These are phyloP conservation scores for Xerus rutilus DNA, from an alignment of 2,797 vertebrate genomes.

Conservation along the genomic window DNA sequence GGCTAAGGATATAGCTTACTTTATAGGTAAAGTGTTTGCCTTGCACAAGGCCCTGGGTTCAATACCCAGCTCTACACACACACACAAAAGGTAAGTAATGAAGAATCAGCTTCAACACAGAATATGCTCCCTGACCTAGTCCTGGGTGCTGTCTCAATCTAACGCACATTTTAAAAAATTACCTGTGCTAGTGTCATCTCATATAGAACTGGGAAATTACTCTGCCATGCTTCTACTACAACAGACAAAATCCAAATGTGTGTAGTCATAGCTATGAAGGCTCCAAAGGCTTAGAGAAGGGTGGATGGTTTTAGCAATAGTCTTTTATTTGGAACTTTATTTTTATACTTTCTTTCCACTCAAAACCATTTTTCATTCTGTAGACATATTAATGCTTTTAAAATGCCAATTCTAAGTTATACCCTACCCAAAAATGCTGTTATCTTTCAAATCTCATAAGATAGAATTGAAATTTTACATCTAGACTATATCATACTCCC, in stretches of 20 bases:
- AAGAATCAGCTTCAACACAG: neutral
- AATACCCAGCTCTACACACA: too few species aligned
- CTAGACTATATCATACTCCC: neutral
- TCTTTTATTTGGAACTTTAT: neutral
- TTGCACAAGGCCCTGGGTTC: too few species aligned
- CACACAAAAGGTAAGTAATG: neutral
- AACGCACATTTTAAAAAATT: neutral
- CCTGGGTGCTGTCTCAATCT: neutral
- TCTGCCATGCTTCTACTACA: fast-evolving
- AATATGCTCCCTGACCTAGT: neutral
- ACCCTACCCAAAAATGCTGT: neutral
- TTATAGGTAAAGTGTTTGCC: too few species aligned
- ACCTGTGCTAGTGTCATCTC: neutral
- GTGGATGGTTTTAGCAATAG: neutral
- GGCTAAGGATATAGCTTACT: too few species aligned
- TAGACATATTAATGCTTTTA: neutral
- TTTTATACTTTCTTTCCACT: neutral
- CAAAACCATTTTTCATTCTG: neutral
- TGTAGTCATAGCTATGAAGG: neutral
- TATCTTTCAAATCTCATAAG: neutral
- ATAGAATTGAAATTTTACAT: neutral
- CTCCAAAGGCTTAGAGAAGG: neutral
- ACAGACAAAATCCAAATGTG: neutral
- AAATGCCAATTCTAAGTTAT: neutral
- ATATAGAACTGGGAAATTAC: neutral